Conservation (phyloP, 2,888 invertebrate species). For the Microchrysa polita region DNA sequence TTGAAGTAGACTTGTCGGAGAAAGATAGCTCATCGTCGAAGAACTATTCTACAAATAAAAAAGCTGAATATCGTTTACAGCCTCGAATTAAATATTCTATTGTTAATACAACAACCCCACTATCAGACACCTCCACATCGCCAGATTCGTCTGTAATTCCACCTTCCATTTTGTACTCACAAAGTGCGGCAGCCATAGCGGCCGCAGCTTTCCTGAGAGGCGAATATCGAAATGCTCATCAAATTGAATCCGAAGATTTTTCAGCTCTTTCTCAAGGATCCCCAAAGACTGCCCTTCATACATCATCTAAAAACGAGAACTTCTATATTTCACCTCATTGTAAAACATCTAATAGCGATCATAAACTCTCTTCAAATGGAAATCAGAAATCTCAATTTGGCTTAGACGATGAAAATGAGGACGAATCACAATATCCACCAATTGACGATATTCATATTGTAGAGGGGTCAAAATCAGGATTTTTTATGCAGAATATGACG, state of each 20-base stretch:
- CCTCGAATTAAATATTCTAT: slow-evolving; percentile 58
- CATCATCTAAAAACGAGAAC: slow-evolving; percentile 43
- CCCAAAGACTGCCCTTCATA: slow-evolving; percentile 40
- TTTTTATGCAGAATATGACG: slow-evolving; percentile 49
- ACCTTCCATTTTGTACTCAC: slow-evolving; percentile 48
- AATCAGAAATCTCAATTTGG: slow-evolving; percentile 53
- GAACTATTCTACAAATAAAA: slow-evolving; percentile 26
- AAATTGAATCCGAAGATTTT: slow-evolving; percentile 64
- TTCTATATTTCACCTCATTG: slow-evolving; percentile 54
- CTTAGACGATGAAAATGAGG: slow-evolving; percentile 58
- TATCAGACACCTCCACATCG: slow-evolving; percentile 32
- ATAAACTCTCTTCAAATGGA: slow-evolving; percentile 54
- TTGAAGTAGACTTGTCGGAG: too few species aligned
- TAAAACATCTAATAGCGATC: slow-evolving; percentile 55
- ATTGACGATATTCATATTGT: slow-evolving; percentile 64
- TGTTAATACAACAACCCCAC: slow-evolving; percentile 52
- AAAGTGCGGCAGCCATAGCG: slow-evolving; percentile 59
- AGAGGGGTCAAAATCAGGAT: slow-evolving; percentile 57
- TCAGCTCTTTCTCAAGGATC: slow-evolving; percentile 54
- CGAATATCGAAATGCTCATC: slow-evolving; percentile 68
- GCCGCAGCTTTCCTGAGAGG: slow-evolving; percentile 62
- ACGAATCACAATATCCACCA: slow-evolving; percentile 57
- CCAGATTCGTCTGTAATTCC: slow-evolving; percentile 52
- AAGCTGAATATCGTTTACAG: slow-evolving; percentile 59
- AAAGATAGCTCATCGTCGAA: too few species aligned